These are phyloP conservation scores for Brachyrhaphis roseni DNA, from an alignment of 2,797 vertebrate genomes.

Conservation along the genomic window DNA sequence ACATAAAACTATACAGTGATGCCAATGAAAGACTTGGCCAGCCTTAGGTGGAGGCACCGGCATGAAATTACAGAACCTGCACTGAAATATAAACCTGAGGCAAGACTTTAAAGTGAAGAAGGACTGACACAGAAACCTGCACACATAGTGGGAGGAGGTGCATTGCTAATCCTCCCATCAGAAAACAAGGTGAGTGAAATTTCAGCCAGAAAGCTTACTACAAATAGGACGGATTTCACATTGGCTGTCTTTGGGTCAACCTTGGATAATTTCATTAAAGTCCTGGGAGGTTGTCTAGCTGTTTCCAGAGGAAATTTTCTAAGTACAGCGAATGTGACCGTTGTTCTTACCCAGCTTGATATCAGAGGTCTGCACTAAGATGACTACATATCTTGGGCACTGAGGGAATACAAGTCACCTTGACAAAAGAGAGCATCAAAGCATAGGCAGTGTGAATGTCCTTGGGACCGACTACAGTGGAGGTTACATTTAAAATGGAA, in stretches of 20 bases:
- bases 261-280: slow-evolving; percentile 58
- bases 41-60: slow-evolving; percentile 38
- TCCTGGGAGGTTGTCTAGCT: neutral
- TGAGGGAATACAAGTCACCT: slow-evolving; percentile 50
- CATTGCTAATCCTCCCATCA: slow-evolving; percentile 39
- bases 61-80: slow-evolving; percentile 80
- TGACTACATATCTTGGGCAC: slow-evolving; percentile 39
- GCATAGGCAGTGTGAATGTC: slow-evolving; percentile 22
- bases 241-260: slow-evolving; percentile 55
- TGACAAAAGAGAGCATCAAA: slow-evolving; percentile 21
- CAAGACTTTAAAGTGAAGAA: slow-evolving; percentile 42
- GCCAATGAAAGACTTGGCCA: slow-evolving; percentile 22
- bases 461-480: slow-evolving; percentile 24
- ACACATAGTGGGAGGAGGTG: slow-evolving; percentile 23
- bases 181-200: slow-evolving; percentile 64
- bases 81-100: slow-evolving; percentile 75
- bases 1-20: slow-evolving; percentile 16
- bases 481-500: neutral
- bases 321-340: slow-evolving; percentile 49
- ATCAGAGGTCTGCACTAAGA: slow-evolving; percentile 21
- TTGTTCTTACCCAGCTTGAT: slow-evolving; percentile 29
- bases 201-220: slow-evolving; percentile 49
- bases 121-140: slow-evolving; percentile 39
- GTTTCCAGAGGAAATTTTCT: slow-evolving; percentile 46
- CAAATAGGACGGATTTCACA: slow-evolving; percentile 33